A percentile compares a stretch with the other conserved stretches of the same genome.
These are phyloP conservation scores for Heliocidaris erythrogramma DNA, from an alignment of 35 echinoderm and acorn worm genomes.

Conservation along the genomic window DNA sequence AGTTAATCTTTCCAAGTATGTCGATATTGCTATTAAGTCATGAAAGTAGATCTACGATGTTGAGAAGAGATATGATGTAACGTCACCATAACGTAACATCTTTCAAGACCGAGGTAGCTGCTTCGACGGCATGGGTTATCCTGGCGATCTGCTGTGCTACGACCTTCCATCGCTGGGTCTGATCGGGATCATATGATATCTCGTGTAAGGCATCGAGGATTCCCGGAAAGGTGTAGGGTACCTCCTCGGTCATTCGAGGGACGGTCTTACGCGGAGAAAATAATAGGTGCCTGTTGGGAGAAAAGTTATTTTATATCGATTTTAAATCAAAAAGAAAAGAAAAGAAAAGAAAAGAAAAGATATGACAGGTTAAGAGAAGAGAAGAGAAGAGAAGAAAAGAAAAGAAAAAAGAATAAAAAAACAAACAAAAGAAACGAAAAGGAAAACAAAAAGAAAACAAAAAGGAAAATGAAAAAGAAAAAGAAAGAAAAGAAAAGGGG, in stretches of 20 bases:
- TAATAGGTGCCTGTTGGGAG: background rate
- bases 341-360: too few species aligned
- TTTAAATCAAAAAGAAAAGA: too few species aligned
- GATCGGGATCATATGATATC: constrained; percentile 19
- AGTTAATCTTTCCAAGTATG: too few species aligned
- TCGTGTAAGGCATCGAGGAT: constrained; percentile 28
- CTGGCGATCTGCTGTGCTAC: constrained; percentile 27
- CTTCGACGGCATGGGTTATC: background rate
- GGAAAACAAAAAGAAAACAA: too few species aligned
- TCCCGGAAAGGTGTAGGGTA: constrained; percentile 7
- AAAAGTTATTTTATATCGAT: background rate
- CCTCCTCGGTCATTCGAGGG: background rate
- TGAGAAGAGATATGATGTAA: background rate
- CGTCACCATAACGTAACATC: constrained; percentile 39
- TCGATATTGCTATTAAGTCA: too few species aligned
- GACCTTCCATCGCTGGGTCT: background rate
- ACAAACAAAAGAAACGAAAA: too few species aligned
- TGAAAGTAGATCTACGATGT: too few species aligned
- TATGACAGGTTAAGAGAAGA: too few species aligned
- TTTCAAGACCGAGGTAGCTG: background rate
- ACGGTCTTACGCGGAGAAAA: background rate
- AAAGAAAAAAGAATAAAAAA: too few species aligned
- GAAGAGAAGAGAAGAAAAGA: too few species aligned
- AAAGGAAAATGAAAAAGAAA: too few species aligned
- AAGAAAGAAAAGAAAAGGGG: too few species aligned